phyloP scores from a whole-genome alignment of 1,140 invertebrate species.

The Calosoma granatense region DNA sequence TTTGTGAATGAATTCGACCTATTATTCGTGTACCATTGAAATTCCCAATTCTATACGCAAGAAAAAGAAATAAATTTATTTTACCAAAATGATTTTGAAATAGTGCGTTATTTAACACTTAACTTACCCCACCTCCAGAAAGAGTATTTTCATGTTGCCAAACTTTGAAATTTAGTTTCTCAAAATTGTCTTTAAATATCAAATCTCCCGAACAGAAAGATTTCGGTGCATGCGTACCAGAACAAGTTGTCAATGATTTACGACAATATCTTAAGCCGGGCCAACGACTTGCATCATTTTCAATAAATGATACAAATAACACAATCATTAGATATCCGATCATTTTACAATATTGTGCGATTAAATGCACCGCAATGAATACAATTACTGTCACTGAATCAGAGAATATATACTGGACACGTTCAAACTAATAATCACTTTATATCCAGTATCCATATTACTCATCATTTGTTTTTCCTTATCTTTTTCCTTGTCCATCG shows the following conservation, averaged over 20 bases:
- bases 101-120: neutral
- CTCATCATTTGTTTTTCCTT: no score
- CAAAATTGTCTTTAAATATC: conserved; percentile 53
- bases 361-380: no score
- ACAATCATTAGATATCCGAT: no score
- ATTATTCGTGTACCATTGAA: conserved; percentile 58
- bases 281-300: no score
- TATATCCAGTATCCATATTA: no score
- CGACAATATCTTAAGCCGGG: neutral
- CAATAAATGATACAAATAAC: no score
- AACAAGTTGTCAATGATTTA: conserved; percentile 31
- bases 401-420: no score
- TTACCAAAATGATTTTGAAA: neutral
- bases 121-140: conserved; percentile 48
- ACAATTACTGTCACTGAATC: no score
- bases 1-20: conserved; percentile 48
- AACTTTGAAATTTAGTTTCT: conserved; percentile 42
- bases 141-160: conserved; percentile 57
- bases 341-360: no score
- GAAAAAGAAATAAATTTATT: conserved; percentile 1
- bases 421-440: no score
- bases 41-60: conserved; percentile 53
- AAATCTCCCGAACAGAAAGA: conserved; percentile 39
- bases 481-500: no score
- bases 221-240: conserved; percentile 33